phyloP scores from a whole-genome alignment of 2,888 invertebrate genomes.

The Callyntrura guangdongensis region DNA sequence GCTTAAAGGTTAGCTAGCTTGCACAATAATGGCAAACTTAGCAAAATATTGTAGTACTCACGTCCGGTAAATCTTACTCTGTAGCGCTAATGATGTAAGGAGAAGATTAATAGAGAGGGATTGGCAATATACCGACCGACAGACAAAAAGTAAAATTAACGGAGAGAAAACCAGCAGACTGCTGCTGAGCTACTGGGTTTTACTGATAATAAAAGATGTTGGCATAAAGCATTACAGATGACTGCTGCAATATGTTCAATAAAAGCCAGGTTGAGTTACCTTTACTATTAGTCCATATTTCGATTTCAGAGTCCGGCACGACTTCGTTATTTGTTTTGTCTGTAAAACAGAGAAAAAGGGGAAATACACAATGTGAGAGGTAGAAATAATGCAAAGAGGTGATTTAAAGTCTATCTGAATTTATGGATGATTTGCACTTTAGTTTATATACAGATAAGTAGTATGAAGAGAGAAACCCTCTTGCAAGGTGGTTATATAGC shows the following conservation, averaged over 20 bases:
- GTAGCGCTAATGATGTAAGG: too few species aligned
- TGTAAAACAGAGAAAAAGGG: constrained; percentile 53
- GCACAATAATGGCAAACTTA: too few species aligned
- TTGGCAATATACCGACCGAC: too few species aligned
- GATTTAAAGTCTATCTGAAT: background rate
- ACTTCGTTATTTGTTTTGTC: constrained; percentile 83
- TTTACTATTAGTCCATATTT: constrained; percentile 81
- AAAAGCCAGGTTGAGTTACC: constrained; percentile 65
- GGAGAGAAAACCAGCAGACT: background rate
- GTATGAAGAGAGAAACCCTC: too few species aligned
- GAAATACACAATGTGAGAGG: background rate
- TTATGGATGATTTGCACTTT: background rate
- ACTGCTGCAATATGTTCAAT: background rate
- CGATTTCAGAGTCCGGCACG: constrained; percentile 80
- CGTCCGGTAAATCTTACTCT: too few species aligned
- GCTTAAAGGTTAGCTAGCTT: too few species aligned
- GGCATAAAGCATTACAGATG: too few species aligned
- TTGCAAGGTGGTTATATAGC: too few species aligned
- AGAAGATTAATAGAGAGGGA: too few species aligned
- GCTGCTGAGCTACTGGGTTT: background rate
- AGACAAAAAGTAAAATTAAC: too few species aligned
- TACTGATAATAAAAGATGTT: background rate
- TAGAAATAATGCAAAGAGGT: background rate
- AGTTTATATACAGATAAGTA: too few species aligned
- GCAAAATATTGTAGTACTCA: too few species aligned